Evolutionary conservation across 2,113 vertebrate genomes (phyloP), one percentile per base, ranked within the genome.

Genomic region (Tinamus guttatus): DNA sequence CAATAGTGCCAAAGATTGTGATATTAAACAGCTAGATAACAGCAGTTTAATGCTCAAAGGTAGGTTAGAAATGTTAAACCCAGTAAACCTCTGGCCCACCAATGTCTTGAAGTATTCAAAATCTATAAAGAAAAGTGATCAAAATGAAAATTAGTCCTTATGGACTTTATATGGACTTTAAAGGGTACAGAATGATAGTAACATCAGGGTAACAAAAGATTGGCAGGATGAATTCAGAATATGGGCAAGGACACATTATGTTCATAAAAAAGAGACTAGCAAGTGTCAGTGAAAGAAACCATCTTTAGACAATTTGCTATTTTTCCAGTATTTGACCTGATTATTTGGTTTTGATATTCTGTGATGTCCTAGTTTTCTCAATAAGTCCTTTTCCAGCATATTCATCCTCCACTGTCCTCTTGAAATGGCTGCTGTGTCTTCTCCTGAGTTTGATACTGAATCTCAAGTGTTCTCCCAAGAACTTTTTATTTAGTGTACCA

Each of bases 401-500:
- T 75, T 85, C 58, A 12, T 91, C 81, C 43, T 43, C 76, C 81
- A 68, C 76, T 65, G 38, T 91, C 71, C 65, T 90, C 75, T 95
- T 77, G 17, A 81, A 78, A 81, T 67, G 49, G 91, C 94, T 77
- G 85, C 95, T 96, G 96, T 92, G 96, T 81, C 94, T 79, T 93
- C 91, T 85, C 90, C 92, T 96, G 75, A 80, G 89, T 97, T 94
- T 89, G 76, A 87, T 85, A 63, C 5, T 52, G 58, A 77, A 89
- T 94, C 70, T 73, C 94, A 77, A 94, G 74, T 7, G 43, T 49
- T 93, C 94, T 94, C 38, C 83, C 56, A 64, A 85, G 88, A 85
- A 81, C 87, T 94, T 90, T 92, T 96, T 90, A 96, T 97, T 96
- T 92, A 80, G 75, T 70, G 58, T 91, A 54, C 96, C 51, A 40